phyloP scores from a whole-genome alignment of 2,888 invertebrate species.

The Isotomurus palustris region DNA sequence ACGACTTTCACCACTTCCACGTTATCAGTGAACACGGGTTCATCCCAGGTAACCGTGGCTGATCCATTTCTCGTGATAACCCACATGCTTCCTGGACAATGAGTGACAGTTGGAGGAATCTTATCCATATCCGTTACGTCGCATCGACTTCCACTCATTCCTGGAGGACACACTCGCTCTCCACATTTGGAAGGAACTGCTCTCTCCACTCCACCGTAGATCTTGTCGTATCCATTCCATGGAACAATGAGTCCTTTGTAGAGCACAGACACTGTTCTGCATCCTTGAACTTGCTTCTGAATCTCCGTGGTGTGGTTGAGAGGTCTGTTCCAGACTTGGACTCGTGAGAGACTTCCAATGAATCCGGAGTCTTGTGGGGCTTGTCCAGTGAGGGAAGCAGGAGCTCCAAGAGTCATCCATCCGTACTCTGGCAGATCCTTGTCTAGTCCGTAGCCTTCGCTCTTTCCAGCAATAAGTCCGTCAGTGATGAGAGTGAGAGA shows the following conservation, averaged over 20 bases:
- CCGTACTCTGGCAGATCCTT: constrained; percentile 75
- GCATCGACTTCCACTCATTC: constrained; percentile 79
- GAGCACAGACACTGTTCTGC: constrained; percentile 84
- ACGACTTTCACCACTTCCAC: constrained; percentile 72
- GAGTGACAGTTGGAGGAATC: constrained; percentile 76
- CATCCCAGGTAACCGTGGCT: constrained; percentile 84
- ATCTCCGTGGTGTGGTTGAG: constrained; percentile 87
- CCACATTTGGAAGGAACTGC: constrained; percentile 89
- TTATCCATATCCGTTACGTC: constrained; percentile 79
- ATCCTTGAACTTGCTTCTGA: constrained; percentile 85
- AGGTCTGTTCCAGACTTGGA: constrained; percentile 89
- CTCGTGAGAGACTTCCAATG: constrained; percentile 89
- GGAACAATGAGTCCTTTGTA: constrained; percentile 79
- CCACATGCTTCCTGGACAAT: constrained; percentile 91
- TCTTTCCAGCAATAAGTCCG: constrained; percentile 87
- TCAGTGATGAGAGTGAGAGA: constrained; percentile 88
- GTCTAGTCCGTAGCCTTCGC: constrained; percentile 81
- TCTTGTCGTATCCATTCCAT: constrained; percentile 90
- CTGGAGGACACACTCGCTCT: constrained; percentile 79
- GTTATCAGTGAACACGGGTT: constrained; percentile 84
- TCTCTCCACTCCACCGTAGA: constrained; percentile 81
- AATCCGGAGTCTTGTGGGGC: constrained; percentile 85
- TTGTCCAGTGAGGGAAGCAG: constrained; percentile 66
- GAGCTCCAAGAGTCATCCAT: constrained; percentile 88
- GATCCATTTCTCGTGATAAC: constrained; percentile 89